These are phyloP conservation scores for Zaprionus bogoriensis DNA, from an alignment of 2,888 invertebrate genomes.

Conservation along the genomic window DNA sequence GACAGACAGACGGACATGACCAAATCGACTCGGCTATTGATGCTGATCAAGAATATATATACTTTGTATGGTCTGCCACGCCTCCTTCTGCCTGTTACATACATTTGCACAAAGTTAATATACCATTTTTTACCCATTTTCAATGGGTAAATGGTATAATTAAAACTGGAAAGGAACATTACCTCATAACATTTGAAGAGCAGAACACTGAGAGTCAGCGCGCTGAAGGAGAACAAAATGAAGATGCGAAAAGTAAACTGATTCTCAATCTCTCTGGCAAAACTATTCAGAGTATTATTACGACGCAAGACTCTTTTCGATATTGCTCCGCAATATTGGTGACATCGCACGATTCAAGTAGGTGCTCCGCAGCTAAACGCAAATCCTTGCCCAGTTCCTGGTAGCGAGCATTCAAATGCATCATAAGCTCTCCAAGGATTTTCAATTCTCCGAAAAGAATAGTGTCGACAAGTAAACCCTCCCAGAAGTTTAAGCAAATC, in stretches of 20 bases:
- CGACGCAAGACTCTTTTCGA: conserved; percentile 49
- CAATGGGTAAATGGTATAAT: no score
- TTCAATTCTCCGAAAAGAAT: conserved; percentile 65
- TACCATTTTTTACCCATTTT: no score
- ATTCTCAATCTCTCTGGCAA: conserved; percentile 56
- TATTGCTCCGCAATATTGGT: conserved; percentile 46
- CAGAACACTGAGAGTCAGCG: conserved; percentile 66
- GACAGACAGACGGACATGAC: no score
- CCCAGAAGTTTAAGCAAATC: conserved; percentile 45
- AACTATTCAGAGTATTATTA: conserved; percentile 63
- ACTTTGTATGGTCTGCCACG: no score
- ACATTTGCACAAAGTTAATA: no score
- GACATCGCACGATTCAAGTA: conserved; percentile 5
- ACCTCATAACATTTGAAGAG: conserved; percentile 68
- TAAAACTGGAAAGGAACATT: not conserved
- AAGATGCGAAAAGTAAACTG: conserved; percentile 74
- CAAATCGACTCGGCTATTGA: no score
- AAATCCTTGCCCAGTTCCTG: conserved; percentile 61
- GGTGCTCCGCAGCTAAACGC: not conserved
- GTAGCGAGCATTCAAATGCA: conserved; percentile 75
- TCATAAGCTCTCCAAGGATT: conserved; percentile 65
- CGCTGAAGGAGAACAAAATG: conserved; percentile 66
- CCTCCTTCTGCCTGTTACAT: no score
- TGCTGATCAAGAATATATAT: no score
- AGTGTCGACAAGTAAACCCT: conserved; percentile 52